These are phyloP conservation scores for Sylvilagus floridanus DNA, from an alignment of 2,797 vertebrate species.

Conservation along the genomic window DNA sequence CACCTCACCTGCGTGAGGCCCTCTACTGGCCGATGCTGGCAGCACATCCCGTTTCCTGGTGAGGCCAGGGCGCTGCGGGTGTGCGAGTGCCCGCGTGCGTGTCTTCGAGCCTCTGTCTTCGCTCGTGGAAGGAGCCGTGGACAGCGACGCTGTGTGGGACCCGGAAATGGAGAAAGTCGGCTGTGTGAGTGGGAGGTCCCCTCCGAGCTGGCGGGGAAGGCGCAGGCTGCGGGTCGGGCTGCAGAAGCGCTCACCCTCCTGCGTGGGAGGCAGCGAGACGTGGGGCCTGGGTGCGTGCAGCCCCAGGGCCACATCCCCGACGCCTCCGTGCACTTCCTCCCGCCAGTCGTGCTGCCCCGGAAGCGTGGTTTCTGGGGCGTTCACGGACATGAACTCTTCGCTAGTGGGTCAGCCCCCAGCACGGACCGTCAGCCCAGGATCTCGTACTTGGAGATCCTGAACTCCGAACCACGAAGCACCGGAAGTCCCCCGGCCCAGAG, in stretches of 20 bases:
- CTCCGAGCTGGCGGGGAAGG: not conserved
- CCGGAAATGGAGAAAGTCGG: not conserved
- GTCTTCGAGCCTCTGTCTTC: not conserved
- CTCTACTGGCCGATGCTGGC: not conserved
- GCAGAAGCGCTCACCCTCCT: not conserved
- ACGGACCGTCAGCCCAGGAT: not conserved
- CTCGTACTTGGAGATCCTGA: no score
- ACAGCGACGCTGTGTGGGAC: not conserved
- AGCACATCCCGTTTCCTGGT: slow-evolving; percentile 4
- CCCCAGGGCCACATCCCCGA: slow-evolving; percentile 55
- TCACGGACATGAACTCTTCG: not conserved
- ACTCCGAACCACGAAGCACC: no score
- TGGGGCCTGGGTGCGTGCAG: slow-evolving; percentile 11
- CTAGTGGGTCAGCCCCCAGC: not conserved
- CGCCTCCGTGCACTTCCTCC: not conserved
- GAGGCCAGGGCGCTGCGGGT: not conserved
- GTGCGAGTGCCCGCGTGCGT: not conserved
- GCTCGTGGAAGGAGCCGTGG: not conserved
- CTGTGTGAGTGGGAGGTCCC: not conserved
- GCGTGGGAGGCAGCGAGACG: not conserved
- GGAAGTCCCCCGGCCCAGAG: not conserved
- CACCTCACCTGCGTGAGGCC: slow-evolving; percentile 26
- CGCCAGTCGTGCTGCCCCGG: not conserved
- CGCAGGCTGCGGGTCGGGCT: not conserved
- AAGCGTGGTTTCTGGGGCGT: slow-evolving; percentile 10